A percentile compares a stretch with the other conserved stretches of the same genome.
Evolutionary conservation across 2,888 invertebrate genomes (phyloP).

Genomic region (Prosopocoilus inquinatus): DNA sequence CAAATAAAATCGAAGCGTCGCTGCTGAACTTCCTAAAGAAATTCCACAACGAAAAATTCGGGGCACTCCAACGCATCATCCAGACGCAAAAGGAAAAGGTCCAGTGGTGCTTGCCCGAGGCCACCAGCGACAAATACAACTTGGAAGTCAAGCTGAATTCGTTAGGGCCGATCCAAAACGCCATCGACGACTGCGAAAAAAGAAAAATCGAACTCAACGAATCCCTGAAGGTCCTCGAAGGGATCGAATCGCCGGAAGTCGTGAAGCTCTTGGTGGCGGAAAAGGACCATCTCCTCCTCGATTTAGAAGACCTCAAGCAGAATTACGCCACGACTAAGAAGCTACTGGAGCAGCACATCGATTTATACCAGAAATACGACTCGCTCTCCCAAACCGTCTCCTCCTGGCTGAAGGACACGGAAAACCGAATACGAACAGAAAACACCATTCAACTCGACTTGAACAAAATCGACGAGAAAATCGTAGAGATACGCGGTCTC

Average conservation of each 20-base stretch:
- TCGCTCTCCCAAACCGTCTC: conserved; percentile 69
- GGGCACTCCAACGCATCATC: conserved; percentile 77
- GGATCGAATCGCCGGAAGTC: conserved; percentile 71
- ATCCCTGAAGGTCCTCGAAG: conserved; percentile 68
- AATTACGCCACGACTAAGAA: conserved; percentile 68
- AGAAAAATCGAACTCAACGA: conserved; percentile 68
- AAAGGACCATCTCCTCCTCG: conserved; percentile 66
- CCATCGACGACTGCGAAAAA: conserved; percentile 68
- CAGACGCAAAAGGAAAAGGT: conserved; percentile 83
- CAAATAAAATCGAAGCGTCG: conserved; percentile 78
- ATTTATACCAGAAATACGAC: conserved; percentile 81
- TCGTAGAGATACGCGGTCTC: conserved; percentile 63
- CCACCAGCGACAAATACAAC: conserved; percentile 86
- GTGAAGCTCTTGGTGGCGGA: conserved; percentile 66
- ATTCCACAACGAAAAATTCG: conserved; percentile 80
- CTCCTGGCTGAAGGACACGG: conserved; percentile 76
- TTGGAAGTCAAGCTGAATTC: conserved; percentile 87
- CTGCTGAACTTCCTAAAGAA: conserved; percentile 81
- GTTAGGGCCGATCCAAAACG: conserved; percentile 70
- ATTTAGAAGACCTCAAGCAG: conserved; percentile 68
- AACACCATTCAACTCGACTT: conserved; percentile 70
- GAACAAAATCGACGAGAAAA: conserved; percentile 66
- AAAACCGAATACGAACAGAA: conserved; percentile 72
- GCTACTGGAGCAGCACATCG: conserved; percentile 67
- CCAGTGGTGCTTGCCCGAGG: conserved; percentile 87